A percentile compares a stretch with the other conserved stretches of the same genome.
These are phyloP conservation scores for Ramphastos sulfuratus DNA, from an alignment of 2,113 vertebrate genomes.

Conservation along the genomic window DNA sequence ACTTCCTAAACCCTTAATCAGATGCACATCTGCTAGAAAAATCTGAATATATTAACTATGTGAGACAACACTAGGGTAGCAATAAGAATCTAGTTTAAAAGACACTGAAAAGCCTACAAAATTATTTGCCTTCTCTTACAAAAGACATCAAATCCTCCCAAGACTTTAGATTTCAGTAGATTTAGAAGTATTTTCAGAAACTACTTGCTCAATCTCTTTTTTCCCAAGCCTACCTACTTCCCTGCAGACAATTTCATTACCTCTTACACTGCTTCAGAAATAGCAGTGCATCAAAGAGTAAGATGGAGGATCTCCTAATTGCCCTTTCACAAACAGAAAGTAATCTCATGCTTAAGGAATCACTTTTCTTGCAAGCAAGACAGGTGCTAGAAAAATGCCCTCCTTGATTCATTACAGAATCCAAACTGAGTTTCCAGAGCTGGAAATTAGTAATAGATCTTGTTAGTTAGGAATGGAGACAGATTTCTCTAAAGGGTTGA, in stretches of 20 bases:
- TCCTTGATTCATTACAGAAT: not conserved
- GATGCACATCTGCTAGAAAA: not conserved
- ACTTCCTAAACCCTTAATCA: not conserved
- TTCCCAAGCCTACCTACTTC: not conserved
- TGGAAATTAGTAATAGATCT: not conserved
- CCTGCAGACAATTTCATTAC: not conserved
- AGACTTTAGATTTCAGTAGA: not conserved
- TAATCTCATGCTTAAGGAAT: not conserved
- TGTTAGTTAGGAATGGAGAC: not conserved
- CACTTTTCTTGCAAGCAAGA: not conserved
- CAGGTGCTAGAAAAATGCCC: not conserved
- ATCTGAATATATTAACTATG: not conserved
- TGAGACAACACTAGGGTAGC: not conserved
- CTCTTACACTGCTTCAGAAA: not conserved
- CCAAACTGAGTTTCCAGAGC: not conserved
- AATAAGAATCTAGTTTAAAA: not conserved
- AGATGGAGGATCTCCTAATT: not conserved
- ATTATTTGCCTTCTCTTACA: not conserved
- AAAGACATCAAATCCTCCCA: not conserved
- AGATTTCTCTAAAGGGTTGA: not conserved
- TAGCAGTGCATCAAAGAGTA: not conserved
- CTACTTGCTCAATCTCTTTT: not conserved
- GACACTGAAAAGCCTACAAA: not conserved
- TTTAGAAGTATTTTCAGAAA: not conserved
- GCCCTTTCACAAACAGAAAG: not conserved